A percentile compares a stretch with the other conserved stretches of the same genome.
Evolutionary conservation across 2,797 vertebrate genomes (phyloP).

Genomic region (Platalea minor): DNA sequence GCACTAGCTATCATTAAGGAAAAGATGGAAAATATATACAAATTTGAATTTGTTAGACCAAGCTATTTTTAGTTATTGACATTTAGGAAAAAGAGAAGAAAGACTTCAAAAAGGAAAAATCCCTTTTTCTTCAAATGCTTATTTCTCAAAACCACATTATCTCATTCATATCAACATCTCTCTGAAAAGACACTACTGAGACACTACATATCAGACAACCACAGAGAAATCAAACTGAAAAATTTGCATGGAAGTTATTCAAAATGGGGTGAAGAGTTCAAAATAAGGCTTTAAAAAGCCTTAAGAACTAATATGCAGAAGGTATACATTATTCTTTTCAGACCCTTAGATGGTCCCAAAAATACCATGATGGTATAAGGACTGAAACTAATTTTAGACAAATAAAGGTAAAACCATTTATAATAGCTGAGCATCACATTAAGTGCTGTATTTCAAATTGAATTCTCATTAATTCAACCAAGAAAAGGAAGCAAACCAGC

Average conservation of each 20-base stretch:
- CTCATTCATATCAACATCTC: neutral
- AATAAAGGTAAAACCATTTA: neutral
- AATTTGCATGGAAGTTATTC: neutral
- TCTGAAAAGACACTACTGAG: neutral
- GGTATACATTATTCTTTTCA: neutral
- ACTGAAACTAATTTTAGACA: neutral
- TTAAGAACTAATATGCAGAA: neutral
- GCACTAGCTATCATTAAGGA: neutral
- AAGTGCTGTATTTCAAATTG: neutral
- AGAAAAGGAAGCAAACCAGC: neutral
- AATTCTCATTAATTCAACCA: neutral
- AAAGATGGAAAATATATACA: neutral
- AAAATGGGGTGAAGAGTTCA: neutral
- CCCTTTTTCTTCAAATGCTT: neutral
- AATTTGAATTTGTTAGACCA: neutral
- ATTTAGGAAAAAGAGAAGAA: neutral
- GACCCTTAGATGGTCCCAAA: neutral
- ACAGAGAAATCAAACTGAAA: neutral
- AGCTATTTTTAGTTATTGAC: neutral
- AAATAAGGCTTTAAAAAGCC: neutral
- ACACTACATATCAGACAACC: neutral
- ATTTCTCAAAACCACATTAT: neutral
- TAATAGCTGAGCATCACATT: neutral
- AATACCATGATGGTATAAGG: neutral
- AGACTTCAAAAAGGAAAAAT: neutral